Base-by-base conservation (phyloP, 2,113 vertebrate genomes). In the Cryptotis parvus region DNA sequence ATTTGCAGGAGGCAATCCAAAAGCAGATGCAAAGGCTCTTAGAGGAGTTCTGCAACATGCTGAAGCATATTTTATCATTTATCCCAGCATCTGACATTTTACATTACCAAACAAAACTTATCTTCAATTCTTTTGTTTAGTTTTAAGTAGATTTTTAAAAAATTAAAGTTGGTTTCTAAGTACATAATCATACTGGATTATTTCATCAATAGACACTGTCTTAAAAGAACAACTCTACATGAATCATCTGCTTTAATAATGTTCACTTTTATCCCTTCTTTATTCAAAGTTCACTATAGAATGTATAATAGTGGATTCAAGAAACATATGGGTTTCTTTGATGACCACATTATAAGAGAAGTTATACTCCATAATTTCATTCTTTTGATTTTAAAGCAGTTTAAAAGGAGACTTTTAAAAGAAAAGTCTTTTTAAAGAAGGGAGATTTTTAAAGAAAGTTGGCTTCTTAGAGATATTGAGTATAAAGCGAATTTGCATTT, bases 201-300 rank as follows among this genome's bases (percentile, higher is more conserved):
- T 94, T 96, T 96, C 93, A 95, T 77, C 63, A 91, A 81, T 94
- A 97, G 94, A 89, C 85, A 96, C 85, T 94, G 20, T 73, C 52
- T 91, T 87, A 95, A 96, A 97, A 96, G 90, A 93, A 58, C 55
- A 18, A 58, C n/a, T 93, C 87, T 69, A 37, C 68, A 31, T 82
- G 86, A 96, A 83, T 66, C 92, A 86, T 55, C 73, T 83, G 49
- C 90, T 95, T 95, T 96, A 91, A 96, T 75, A 70, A 80, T 96
- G 39, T 73, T 94, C 89, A 41, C 95, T 95, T 96, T 97, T 84
- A 97, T 96, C 94, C 94, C 77, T 75, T 92, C 95, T 95, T 66
- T 87, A 49, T 97, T 95, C 87, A 73, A 72, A 96, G 80, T 66
- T 65, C 52, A 93, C 95, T 91, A 80, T 69, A 75, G 77, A 97